These are phyloP conservation scores for Nezara viridula DNA, from an alignment of 2,888 invertebrate species.

Conservation along the genomic window DNA sequence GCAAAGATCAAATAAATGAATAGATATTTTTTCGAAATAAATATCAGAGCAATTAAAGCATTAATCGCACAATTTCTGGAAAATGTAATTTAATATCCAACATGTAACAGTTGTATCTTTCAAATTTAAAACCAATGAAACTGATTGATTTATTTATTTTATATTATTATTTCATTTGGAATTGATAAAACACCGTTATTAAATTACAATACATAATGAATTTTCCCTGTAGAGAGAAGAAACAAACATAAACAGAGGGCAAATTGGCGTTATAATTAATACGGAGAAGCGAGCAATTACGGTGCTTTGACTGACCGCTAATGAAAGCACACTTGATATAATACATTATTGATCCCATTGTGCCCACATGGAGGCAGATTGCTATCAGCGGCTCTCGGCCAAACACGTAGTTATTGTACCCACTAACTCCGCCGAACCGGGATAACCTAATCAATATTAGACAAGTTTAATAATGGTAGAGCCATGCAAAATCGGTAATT, in stretches of 20 bases:
- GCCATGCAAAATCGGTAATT: background rate
- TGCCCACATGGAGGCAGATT: background rate
- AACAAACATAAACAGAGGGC: background rate
- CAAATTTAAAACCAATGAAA: no score
- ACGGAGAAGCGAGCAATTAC: background rate
- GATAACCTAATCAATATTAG: background rate
- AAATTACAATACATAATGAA: background rate
- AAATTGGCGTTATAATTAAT: background rate
- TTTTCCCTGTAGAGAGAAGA: background rate
- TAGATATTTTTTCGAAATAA: no score
- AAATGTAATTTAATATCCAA: no score
- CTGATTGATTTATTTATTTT: no score
- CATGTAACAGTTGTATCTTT: no score
- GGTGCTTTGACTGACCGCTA: background rate
- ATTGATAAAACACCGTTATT: no score
- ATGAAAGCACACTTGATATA: background rate
- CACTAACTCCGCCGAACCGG: background rate
- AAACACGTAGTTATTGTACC: background rate
- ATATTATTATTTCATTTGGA: no score
- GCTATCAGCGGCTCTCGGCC: background rate
- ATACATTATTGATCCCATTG: constrained; percentile 34
- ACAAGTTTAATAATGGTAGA: background rate
- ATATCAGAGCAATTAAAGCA: no score
- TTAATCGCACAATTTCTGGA: no score
- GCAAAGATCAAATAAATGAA: no score